Evolutionary conservation across 1,140 invertebrate genomes (phyloP).

Genomic region (Maniola jurtina): DNA sequence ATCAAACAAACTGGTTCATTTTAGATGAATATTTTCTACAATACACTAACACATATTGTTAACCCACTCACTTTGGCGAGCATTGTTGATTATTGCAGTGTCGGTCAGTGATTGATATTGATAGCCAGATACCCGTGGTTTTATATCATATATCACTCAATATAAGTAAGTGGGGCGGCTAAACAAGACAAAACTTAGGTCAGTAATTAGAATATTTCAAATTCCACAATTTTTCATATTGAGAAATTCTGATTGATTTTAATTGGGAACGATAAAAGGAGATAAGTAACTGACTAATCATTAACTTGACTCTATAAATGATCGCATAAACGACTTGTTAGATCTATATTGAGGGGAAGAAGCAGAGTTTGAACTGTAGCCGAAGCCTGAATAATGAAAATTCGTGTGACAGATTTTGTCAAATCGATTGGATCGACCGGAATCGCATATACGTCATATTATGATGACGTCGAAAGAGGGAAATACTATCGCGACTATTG

Average conservation of each 20-base stretch:
- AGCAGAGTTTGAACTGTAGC: no score
- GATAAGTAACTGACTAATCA: no score
- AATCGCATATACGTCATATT: no score
- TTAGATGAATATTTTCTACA: not conserved
- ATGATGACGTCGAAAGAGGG: no score
- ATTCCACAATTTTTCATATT: not conserved
- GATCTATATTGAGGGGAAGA: no score
- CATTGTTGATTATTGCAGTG: conserved; percentile 24
- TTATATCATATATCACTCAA: conserved; percentile 31
- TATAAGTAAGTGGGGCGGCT: conserved; percentile 27
- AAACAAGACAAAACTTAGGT: conserved; percentile 19
- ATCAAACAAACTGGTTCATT: not conserved
- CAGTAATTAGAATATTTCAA: conserved; percentile 21
- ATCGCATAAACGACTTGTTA: no score
- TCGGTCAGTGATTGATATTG: conserved; percentile 30
- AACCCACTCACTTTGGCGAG: conserved; percentile 26
- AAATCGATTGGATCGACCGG: no score
- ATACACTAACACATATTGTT: not conserved
- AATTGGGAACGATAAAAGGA: not conserved
- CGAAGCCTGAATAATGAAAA: no score
- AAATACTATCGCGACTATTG: no score
- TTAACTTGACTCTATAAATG: no score
- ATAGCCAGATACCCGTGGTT: conserved; percentile 23
- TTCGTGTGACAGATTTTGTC: no score
- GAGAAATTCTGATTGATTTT: not conserved